Evolutionary conservation across 2,797 vertebrate species (phyloP), one percentile per base, ranked within the genome.

Genomic region (Takifugu ocellatus): DNA sequence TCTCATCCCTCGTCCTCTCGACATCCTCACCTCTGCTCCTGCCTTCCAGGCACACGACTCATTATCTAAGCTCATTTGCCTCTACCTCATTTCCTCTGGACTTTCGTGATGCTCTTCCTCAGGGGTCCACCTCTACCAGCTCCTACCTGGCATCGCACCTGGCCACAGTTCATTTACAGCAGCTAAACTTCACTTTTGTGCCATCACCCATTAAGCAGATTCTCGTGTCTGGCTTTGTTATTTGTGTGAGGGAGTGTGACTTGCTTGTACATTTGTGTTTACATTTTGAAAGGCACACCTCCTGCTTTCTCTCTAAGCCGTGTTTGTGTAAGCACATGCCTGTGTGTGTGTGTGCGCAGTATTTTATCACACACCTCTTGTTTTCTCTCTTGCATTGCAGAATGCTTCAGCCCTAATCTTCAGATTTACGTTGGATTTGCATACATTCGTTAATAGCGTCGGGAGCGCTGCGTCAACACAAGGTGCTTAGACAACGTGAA

Each of bases 391-490:
- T 68, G 73, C 79, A 77, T 81, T 56, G 68, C 81, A 87, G 84
- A 91, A 89, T 85, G 89, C 88, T 90, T 86, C 75, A 63, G 83
- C 80, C 64, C 88, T 93, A 92, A 93, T 93, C 92, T 92, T 91
- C 88, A 90, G 90, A 91, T 92, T 92, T 90, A 89, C 72, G 88
- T 84, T 87, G 91, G 91, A 92, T 92, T 92, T 92, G 90, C 91
- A 93, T 92, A 91, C 88, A 89, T 92, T 90, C 79, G 83, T 89
- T 92, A 91, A 90, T 81, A 88, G 84, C 80, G 70, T 77, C 71
- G 75, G 86, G 83, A 90, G 88, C 83, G 29, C 68, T 72, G 75
- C 78, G 72, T 81, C 83, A 91, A 90, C 90, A 92, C 85, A 87
- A 88, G 90, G 90, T 91, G 91, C 91, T 92, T 92, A 93, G 85